These are phyloP conservation scores for Nemotelus nigrinus DNA, from an alignment of 2,888 invertebrate species.

Conservation along the genomic window DNA sequence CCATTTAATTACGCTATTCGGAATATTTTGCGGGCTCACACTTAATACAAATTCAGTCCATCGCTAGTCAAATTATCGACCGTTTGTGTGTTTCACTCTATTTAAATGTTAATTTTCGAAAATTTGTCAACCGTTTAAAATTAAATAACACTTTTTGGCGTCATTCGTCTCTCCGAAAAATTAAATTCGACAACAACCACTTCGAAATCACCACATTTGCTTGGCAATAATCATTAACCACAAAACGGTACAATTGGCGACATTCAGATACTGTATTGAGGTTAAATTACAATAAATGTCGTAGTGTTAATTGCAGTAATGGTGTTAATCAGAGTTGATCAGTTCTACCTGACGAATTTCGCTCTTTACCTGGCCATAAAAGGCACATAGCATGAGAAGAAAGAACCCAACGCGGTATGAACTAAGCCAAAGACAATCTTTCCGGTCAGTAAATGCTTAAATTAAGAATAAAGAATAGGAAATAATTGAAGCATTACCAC, in stretches of 20 bases:
- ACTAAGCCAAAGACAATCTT: not conserved
- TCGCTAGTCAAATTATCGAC: too few relatives aligned
- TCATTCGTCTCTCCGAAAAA: not conserved
- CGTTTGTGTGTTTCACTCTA: not conserved
- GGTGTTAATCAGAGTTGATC: not conserved
- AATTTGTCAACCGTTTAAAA: not conserved
- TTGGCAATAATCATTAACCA: conserved; percentile 1
- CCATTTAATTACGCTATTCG: too few relatives aligned
- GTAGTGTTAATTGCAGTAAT: conserved; percentile 23
- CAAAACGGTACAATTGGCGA: conserved; percentile 16
- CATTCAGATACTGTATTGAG: not conserved
- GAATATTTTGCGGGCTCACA: too few relatives aligned
- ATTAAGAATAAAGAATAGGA: not conserved
- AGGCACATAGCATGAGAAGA: not conserved
- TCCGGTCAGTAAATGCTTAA: conserved; percentile 1
- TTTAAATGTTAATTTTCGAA: conserved; percentile 3
- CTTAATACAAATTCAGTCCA: too few relatives aligned
- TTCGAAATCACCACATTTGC: conserved; percentile 2
- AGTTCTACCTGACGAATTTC: not conserved
- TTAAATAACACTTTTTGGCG: conserved; percentile 9
- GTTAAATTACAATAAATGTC: conserved; percentile 20
- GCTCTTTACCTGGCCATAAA: not conserved
- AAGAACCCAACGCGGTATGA: too few relatives aligned
- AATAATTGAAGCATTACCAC: not conserved
- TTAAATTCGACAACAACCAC: conserved; percentile 4